These are phyloP conservation scores for Myopa testacea DNA, from an alignment of 2,888 invertebrate genomes.

Conservation along the genomic window DNA sequence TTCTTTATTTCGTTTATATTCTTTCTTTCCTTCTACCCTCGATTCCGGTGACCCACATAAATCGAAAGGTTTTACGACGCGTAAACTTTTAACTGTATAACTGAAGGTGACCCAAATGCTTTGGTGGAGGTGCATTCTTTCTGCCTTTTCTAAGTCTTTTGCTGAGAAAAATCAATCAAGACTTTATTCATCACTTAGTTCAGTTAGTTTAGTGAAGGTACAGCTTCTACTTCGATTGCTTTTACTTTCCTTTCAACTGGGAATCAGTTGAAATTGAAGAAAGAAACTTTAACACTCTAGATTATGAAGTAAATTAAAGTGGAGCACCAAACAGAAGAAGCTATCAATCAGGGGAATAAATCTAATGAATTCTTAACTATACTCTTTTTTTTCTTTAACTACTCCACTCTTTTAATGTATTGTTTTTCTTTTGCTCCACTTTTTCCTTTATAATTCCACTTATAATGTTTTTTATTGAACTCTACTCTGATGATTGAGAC, in stretches of 20 bases:
- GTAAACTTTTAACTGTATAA: not conserved
- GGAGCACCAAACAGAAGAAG: too few relatives aligned
- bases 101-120: conserved; percentile 14
- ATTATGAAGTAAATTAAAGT: too few relatives aligned
- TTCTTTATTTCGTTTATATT: too few relatives aligned
- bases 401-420: too few relatives aligned
- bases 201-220: not conserved
- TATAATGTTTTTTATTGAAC: too few relatives aligned
- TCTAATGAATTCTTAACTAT: too few relatives aligned
- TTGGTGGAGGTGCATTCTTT: not conserved
- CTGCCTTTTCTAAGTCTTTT: not conserved
- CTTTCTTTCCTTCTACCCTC: too few relatives aligned
- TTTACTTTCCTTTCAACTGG: not conserved
- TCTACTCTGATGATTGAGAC: too few relatives aligned
- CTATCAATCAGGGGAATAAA: too few relatives aligned
- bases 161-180: not conserved
- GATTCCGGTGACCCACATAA: conserved; percentile 13
- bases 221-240: not conserved
- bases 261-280: not conserved
- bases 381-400: too few relatives aligned
- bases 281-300: not conserved
- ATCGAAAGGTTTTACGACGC: conserved; percentile 19
- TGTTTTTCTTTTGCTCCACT: too few relatives aligned
- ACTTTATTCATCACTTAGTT: not conserved
- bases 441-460: too few relatives aligned